Evolutionary conservation across 2,113 vertebrate genomes (phyloP), one percentile per base, ranked within the genome.

Genomic region (Phoxinus phoxinus): DNA sequence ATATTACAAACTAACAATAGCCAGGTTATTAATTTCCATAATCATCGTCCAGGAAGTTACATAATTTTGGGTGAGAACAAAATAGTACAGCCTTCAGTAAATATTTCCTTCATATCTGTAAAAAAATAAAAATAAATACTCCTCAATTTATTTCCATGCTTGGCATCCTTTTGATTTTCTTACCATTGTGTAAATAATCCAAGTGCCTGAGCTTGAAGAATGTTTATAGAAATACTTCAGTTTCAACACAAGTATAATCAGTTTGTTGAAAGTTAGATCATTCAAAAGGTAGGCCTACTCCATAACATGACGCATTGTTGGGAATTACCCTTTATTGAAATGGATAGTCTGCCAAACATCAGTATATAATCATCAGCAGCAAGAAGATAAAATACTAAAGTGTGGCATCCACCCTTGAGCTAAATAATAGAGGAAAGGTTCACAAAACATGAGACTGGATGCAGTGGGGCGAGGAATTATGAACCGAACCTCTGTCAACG

Each of bases 391-490:
- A 76, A 76, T 53, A 46, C 27, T 76, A 53, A 53, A 76, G 15
- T 53, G 27, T 76, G 25, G 4, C 15, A 32, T 51, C 53, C 4
- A 79, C 30, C 21, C 53, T 79, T 79, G 21, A 59, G 76, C 53
- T 13, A 79, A 79, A 79, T 37, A 58, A 59, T 9, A 59, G 51
- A 79, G 13, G 30, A 21, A 79, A 32, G 17, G 25, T 76, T 76
- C 74, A 76, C 3, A 53, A 76, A 53, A 48, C 74, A 35, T 58
- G 27, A 58, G 44, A 58, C 51, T 35, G 30, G 32, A 13, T 37
- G 53, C 76, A 79, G 12, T 51, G 46, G 25, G 25, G 74, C 44
- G 74, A 76, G 46, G 25, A 76, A 76, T 76, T 53, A 79, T 79
- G 76, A 79, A 59, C 23, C 32, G 6, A 79, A 25, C 51, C 76